These are phyloP conservation scores for Gadopsis bispinosus DNA, from an alignment of 2,797 vertebrate species.

Conservation along the genomic window DNA sequence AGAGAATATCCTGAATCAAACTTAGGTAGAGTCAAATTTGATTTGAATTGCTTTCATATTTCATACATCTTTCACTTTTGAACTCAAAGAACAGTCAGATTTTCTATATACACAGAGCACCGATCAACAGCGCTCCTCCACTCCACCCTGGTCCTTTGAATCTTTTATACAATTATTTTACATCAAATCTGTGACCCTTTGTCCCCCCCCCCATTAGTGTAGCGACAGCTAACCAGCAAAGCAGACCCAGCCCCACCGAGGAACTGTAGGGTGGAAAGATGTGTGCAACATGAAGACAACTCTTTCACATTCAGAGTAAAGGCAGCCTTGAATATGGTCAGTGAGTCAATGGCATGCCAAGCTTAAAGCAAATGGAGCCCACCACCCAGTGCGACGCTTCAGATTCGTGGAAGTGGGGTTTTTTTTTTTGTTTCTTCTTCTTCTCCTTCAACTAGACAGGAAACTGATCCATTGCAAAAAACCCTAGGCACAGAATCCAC, in stretches of 20 bases:
- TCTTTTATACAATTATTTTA: conserved; percentile 87
- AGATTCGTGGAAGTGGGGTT: conserved; percentile 91
- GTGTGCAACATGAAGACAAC: conserved; percentile 95
- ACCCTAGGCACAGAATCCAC: conserved; percentile 95
- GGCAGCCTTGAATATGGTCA: conserved; percentile 94
- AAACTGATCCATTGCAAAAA: conserved; percentile 91
- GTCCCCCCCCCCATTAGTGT: conserved; percentile 10
- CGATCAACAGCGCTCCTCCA: conserved; percentile 95
- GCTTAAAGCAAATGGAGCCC: conserved; percentile 95
- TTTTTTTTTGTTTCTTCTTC: conserved; percentile 24
- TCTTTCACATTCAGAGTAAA: conserved; percentile 99
- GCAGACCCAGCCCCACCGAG: conserved; percentile 57
- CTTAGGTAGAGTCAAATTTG: conserved; percentile 88
- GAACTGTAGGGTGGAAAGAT: conserved; percentile 81
- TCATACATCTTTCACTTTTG: conserved; percentile 89
- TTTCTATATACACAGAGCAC: conserved; percentile 95
- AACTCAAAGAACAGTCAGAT: conserved; percentile 86
- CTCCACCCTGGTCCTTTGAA: conserved; percentile 83
- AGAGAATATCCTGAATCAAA: conserved; percentile 96
- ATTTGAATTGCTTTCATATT: conserved; percentile 98
- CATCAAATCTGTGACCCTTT: conserved; percentile 86
- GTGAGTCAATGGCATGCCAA: conserved; percentile 98
- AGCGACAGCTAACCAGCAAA: conserved; percentile 60
- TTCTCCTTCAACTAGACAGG: conserved; percentile 81
- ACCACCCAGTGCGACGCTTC: conserved; percentile 89